These are phyloP conservation scores for Perccottus glenii DNA, from an alignment of 2,113 vertebrate genomes.

Conservation along the genomic window DNA sequence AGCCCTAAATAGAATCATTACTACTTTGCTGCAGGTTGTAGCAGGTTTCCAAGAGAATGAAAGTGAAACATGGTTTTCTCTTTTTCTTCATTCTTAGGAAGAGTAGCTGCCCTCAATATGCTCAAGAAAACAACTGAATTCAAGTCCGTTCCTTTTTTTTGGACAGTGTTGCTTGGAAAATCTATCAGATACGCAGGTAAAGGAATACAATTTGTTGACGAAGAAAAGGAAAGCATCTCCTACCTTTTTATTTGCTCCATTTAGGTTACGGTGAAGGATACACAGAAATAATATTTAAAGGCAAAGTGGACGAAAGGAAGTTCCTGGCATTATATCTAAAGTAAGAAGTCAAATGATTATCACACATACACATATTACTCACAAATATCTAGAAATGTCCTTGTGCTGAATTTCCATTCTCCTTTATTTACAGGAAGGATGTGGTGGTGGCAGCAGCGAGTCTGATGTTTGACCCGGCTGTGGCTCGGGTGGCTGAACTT, in stretches of 20 bases:
- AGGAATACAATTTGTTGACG: background rate
- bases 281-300: conserved; percentile 86
- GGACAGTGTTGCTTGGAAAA: conserved; percentile 83
- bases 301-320: conserved; percentile 80
- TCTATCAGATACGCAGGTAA: conserved; percentile 85
- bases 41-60: background rate
- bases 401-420: background rate
- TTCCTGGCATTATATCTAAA: conserved; percentile 90
- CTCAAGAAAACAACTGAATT: conserved; percentile 73
- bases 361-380: background rate
- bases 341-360: conserved; percentile 66
- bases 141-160: conserved; percentile 87
- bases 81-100: conserved; percentile 71
- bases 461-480: conserved; percentile 85
- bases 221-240: background rate
- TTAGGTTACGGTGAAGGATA: conserved; percentile 85
- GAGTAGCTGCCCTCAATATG: conserved; percentile 86
- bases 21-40: background rate
- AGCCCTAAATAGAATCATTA: no score
- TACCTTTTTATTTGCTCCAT: conserved; percentile 19
- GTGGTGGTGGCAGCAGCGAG: conserved; percentile 86
- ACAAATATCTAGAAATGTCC: background rate
- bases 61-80: background rate
- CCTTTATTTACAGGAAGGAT: conserved; percentile 72
- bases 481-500: conserved; percentile 82